A percentile compares a stretch with the other conserved stretches of the same genome.
Conservation (phyloP, 1,140 invertebrate genomes). For the Bombus sibiricus region DNA sequence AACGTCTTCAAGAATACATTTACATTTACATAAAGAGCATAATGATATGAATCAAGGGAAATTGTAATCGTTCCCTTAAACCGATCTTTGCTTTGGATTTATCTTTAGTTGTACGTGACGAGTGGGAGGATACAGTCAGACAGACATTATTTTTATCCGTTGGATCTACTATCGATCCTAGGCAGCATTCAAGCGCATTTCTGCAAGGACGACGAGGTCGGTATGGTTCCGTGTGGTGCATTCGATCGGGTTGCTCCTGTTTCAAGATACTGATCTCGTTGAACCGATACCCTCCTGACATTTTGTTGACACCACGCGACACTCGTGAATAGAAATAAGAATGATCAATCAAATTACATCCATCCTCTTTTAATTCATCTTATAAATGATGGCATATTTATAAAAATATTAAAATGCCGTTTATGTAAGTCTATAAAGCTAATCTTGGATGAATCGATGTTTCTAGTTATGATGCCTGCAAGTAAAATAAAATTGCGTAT, state of each 20-base stretch:
- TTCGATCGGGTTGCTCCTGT: conserved; percentile 17
- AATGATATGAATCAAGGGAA: background rate
- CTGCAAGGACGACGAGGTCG: conserved; percentile 36
- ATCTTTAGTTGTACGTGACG: background rate
- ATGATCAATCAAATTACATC: background rate
- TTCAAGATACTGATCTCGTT: conserved; percentile 25
- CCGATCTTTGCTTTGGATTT: conserved; percentile 16
- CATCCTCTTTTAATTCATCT: background rate
- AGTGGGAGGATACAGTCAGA: conserved; percentile 8
- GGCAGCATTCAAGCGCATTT: conserved; percentile 22
- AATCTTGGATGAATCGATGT: background rate
- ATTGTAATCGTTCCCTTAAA: conserved; percentile 13
- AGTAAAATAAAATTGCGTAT: background rate
- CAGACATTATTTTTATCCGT: conserved; percentile 32
- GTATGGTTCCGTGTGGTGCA: conserved; percentile 36
- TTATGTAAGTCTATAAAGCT: background rate
- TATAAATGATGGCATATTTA: background rate
- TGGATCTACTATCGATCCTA: conserved; percentile 24
- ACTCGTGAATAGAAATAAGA: background rate
- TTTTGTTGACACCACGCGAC: conserved; percentile 4
- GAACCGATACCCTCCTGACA: conserved; percentile 38
- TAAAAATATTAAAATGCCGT: background rate
- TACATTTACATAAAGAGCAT: background rate
- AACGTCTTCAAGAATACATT: background rate
- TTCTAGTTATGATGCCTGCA: background rate